Base-by-base conservation (phyloP, 2,797 vertebrate species). In the Dermochelys coriacea region DNA sequence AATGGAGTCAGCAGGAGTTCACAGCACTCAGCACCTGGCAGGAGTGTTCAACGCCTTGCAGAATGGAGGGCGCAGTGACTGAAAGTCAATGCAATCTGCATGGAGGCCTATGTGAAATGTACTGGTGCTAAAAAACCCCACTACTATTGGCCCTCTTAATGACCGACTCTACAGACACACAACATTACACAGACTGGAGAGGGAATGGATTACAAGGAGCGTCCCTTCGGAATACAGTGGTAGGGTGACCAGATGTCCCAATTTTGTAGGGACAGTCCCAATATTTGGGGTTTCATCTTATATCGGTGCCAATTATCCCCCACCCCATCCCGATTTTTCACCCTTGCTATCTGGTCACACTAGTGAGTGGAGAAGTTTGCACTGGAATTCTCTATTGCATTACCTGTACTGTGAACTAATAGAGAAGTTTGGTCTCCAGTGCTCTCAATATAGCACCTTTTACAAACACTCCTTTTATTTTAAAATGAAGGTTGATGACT, bases 111-210 rank as follows among this genome's bases (percentile, higher is more conserved):
- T 16, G 52, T 16, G 88, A 71, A 80, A 85, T 82, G n/a, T 55
- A 10, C 31, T 0, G 80, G 47, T 81, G 41, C 9, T 77, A 15
- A 45, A 75, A 81, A 2, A 23, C 47, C 77, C n/a, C 68, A 47
- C 3, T 10, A 14, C 49, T 27, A 79, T 74, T 51, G 80, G 29
- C 88, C 64, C 14, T 0, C 19, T 68, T 21, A 74, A 2, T 7
- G 59, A 1, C 0, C 2, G 45, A 75, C 55, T 34, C 14, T 25
- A 68, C 2, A 9, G 78, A 47, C 12, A 34, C 50, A 6, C 21
- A 1, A 6, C 12, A 41, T 5, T 34, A 12, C 3, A 12, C 15
- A 25, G 10, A 31, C 2, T 0, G 4, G 10, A 1, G 12, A 2
- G 50, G 12, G 7, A 37, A 4, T 9, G 1, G 1, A 47, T 27